A percentile compares a stretch with the other conserved stretches of the same genome.
Evolutionary conservation across 2,113 vertebrate species (phyloP).

Genomic region (Elanoides forficatus): DNA sequence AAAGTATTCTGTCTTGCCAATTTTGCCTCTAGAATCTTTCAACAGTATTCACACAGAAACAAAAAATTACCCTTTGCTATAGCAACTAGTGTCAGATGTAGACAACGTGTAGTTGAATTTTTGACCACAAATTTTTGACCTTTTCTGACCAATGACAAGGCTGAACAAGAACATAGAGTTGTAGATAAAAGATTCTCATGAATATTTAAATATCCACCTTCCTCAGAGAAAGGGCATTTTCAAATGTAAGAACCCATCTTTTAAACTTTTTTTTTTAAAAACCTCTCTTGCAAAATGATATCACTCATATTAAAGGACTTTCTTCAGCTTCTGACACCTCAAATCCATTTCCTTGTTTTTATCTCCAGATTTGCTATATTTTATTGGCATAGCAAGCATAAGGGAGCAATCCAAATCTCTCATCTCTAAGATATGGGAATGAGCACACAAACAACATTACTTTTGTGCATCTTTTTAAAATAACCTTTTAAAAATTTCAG

Average conservation of each 20-base stretch:
- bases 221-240: not conserved
- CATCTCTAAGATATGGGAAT: not conserved
- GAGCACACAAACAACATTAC: not conserved
- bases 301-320: not conserved
- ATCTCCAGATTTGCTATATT: not conserved
- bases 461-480: not conserved
- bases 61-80: not conserved
- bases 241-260: not conserved
- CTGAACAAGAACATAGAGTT: constrained; percentile 3
- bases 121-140: not conserved
- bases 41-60: not conserved
- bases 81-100: not conserved
- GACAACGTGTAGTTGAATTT: not conserved
- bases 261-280: not conserved
- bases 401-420: not conserved
- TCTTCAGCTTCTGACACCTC: not conserved
- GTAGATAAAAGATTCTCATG: not conserved
- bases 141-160: constrained; percentile 23
- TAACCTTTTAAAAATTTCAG: not conserved
- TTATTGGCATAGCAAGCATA: not conserved
- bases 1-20: constrained; percentile 9
- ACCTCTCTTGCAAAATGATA: not conserved
- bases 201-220: constrained; percentile 24
- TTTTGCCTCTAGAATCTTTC: constrained; percentile 7
- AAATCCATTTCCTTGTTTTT: not conserved